Conservation (phyloP, 2,797 vertebrate species). For the Amblyopsis hoosieri region DNA sequence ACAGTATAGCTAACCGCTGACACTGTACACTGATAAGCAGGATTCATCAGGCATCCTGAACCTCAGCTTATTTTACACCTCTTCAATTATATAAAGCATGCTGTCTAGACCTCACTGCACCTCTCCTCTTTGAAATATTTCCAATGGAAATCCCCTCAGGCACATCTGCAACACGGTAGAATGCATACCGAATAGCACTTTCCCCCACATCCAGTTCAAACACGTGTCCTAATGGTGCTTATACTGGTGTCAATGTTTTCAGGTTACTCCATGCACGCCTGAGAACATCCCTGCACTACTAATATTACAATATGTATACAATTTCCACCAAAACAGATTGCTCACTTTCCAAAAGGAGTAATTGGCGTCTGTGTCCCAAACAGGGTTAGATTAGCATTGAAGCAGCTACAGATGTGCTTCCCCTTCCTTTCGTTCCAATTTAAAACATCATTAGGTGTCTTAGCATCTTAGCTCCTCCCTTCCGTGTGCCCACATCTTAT, state of each 20-base stretch:
- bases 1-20: conserved; percentile 29
- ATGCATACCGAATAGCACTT: too few relatives aligned
- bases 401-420: conserved; percentile 16
- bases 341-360: conserved; percentile 8
- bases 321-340: conserved; percentile 10
- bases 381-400: conserved; percentile 18
- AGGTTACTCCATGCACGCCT: background rate
- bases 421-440: conserved; percentile 5
- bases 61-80: conserved; percentile 80
- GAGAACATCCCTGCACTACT: too few relatives aligned
- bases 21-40: conserved; percentile 51
- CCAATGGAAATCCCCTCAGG: conserved; percentile 13
- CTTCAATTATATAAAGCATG: conserved; percentile 77
- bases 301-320: background rate
- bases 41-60: conserved; percentile 54
- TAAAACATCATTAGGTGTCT: background rate
- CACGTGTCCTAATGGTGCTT: too few relatives aligned
- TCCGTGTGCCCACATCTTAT: background rate
- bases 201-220: too few relatives aligned
- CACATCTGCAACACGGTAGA: conserved; percentile 2
- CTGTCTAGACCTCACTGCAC: conserved; percentile 71
- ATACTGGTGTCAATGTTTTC: conserved; percentile 2
- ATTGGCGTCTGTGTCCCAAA: conserved; percentile 17
- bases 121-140: conserved; percentile 45
- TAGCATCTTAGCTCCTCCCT: background rate